These are phyloP conservation scores for Rhinogobius similis DNA, from an alignment of 2,113 vertebrate species.

Conservation along the genomic window DNA sequence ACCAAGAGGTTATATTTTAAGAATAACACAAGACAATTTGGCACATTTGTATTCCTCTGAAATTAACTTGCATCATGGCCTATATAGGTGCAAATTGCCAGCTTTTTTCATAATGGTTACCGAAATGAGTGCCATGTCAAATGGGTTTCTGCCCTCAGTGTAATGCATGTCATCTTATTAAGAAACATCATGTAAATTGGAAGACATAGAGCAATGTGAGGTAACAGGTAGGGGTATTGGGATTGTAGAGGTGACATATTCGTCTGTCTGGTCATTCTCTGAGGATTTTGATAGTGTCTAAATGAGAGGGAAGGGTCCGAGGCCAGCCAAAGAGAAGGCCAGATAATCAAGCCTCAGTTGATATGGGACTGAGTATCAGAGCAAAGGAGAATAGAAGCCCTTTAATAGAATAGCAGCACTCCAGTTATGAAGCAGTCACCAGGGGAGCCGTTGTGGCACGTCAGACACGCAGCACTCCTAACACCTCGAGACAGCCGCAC, in stretches of 20 bases:
- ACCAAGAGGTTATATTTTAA: not conserved
- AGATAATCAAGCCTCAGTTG: constrained; percentile 67
- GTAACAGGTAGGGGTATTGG: constrained; percentile 21
- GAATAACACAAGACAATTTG: not conserved
- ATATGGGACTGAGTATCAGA: constrained; percentile 49
- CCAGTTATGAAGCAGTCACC: constrained; percentile 53
- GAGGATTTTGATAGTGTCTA: constrained; percentile 22
- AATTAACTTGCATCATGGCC: not conserved
- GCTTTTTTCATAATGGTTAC: too few relatives aligned
- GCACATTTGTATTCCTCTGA: too few relatives aligned
- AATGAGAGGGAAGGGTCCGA: constrained; percentile 31
- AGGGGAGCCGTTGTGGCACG: constrained; percentile 51
- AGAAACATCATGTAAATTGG: constrained; percentile 63
- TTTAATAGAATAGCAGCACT: constrained; percentile 71
- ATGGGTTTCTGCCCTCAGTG: constrained; percentile 10
- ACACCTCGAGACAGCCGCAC: not conserved
- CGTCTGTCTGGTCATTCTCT: constrained; percentile 52
- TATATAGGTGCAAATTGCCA: not conserved
- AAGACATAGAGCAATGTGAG: constrained; percentile 40
- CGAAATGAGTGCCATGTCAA: not conserved
- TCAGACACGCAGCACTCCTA: constrained; percentile 37
- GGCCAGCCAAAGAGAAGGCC: constrained; percentile 42
- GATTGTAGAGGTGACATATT: constrained; percentile 51
- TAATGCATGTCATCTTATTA: constrained; percentile 38
- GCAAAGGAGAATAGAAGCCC: constrained; percentile 63